Evolutionary conservation across 2,113 vertebrate species (phyloP).

Genomic region (Sakesphorus luctuosus): DNA sequence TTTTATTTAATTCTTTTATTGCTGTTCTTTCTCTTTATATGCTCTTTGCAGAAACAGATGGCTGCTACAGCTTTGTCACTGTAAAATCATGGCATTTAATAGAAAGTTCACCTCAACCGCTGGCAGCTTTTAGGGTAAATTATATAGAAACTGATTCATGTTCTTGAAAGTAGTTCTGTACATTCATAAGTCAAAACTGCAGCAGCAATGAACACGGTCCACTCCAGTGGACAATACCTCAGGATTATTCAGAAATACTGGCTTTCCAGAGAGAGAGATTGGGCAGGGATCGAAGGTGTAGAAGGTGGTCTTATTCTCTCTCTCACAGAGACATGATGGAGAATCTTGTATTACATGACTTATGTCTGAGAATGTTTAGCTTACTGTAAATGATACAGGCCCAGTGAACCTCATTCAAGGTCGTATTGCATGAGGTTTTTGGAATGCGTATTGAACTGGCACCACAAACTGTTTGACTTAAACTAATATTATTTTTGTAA

Average conservation of each 20-base stretch:
- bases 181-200: background rate
- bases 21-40: background rate
- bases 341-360: background rate
- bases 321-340: rapidly evolving
- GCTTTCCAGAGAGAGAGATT: background rate
- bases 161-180: background rate
- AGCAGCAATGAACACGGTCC: rapidly evolving
- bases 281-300: background rate
- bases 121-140: background rate
- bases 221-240: background rate
- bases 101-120: background rate
- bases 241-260: background rate
- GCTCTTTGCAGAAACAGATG: background rate
- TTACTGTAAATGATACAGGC: background rate
- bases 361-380: background rate
- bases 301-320: background rate
- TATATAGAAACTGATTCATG: background rate
- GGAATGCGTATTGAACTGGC: background rate
- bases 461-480: background rate
- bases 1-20: conserved; percentile 44
- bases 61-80: background rate
- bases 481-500: background rate
- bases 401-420: background rate
- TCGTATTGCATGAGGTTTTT: background rate
- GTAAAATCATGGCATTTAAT: background rate